Base-by-base conservation (phyloP, 2,888 invertebrate genomes). In the Heliconius erato region DNA sequence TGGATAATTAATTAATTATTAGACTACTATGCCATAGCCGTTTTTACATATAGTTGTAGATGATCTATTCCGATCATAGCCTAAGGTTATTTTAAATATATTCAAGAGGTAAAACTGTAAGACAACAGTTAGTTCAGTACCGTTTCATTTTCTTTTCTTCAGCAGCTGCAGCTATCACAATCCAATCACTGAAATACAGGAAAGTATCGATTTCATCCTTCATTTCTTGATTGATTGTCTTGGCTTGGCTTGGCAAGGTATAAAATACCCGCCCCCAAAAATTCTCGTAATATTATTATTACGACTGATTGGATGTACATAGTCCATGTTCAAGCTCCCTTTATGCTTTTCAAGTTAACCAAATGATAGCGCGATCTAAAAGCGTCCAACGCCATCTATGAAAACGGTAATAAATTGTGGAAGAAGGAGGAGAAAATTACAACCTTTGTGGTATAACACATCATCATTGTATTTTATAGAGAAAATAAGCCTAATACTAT, bases 351-450 rank as follows among this genome's bases (percentile, higher is more conserved):
- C 44, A 49, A 49, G 72, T 28, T 72, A 72, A 72, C 72, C 72
- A 72, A 72, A 72, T 49, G 72, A 72, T 72, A 72, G 72, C 72
- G 72, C 72, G 72, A 72, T 72, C 49, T 72, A 72, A 72, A 72
- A 72, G 44, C 44, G 44, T 72, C 19, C 72, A 72, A 72, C 72
- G 72, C 72, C 72, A 72, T 72, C 72, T 72, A 72, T 72, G 72
- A 72, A 72, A 72, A 26, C 7, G n/a, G 6, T 44, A 1, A 44
- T 49, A 16, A 44, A 44, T 49, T 26, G n/a, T 44, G 16, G 26
- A 54, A 23, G 54, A 19, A 54, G 2, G 23, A 54, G 54, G 7
- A 23, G 54, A 72, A 72, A 72, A 72, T 26, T 0, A 44, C 14
- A 40, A n/a, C 68, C 19, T 19, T 19, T 35, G 7, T n/a, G 23